Evolutionary conservation across 1,140 invertebrate genomes (phyloP), one percentile per base, ranked within the genome.

Genomic region (Drosophila quadrilineata): DNA sequence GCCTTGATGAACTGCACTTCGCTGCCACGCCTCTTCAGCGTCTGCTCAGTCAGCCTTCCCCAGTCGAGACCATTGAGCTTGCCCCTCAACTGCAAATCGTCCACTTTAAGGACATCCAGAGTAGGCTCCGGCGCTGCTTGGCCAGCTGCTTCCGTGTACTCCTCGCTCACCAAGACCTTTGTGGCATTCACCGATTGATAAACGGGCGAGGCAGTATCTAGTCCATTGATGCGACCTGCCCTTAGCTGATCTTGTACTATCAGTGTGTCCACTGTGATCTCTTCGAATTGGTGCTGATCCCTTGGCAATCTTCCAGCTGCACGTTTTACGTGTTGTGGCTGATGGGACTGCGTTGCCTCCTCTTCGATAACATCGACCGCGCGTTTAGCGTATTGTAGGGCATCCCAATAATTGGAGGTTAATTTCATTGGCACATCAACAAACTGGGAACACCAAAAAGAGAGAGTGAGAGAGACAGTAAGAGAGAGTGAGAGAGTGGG

Each of bases 351-450:
- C 1, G 19, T 19, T 14, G 57, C 46, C 28, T 73, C 21, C 0
- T 43, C 16, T 21, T 87, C 87, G 5, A 89, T 40, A 0, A 65
- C 21, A 66, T 88, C 70, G 17, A 89, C 26, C 0, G 87, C 87
- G 3, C 73, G 73, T 4, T 82, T 86, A 16, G 74, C 71, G 35
- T 87, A 71, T 8, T 60, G 35, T 21, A 89, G 38, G 0, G 87
- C 73, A 10, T 85, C 70, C 87, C 87, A 89, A 26, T 87, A 87
- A n/a, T 86, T 88, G 1, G 40, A 26, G 8, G 31, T 71, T 3
- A 88, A 40, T 8, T 75, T 63, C n/a, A 52, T 58, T 1, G 52
- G 36, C 1, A 16, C 17, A 53, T 86, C 71, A 4, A 68, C 67
- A 14, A 82, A 65, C 79, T 82, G 14, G 17, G 17, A n/a, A n/a